A percentile compares a stretch with the other conserved stretches of the same genome.
These are phyloP conservation scores for Apamea anceps DNA, from an alignment of 2,888 invertebrate species.

Conservation along the genomic window DNA sequence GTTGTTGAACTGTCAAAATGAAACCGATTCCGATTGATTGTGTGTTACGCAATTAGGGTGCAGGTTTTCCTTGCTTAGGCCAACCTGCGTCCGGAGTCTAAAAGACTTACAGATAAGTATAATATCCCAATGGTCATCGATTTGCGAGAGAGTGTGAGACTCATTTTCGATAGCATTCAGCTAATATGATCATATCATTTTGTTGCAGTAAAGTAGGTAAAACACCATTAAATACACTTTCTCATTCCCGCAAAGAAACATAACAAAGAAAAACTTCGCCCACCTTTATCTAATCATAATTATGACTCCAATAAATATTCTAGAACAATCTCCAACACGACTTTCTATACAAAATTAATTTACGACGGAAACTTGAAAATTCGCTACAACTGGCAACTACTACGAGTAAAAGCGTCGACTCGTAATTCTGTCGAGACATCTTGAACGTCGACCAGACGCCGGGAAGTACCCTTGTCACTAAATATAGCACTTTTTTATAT, in stretches of 20 bases:
- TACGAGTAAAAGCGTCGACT: constrained; percentile 45
- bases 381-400: constrained; percentile 34
- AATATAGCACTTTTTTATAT: constrained; percentile 46
- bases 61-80: too few relatives aligned
- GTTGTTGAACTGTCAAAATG: too few relatives aligned
- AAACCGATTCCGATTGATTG: too few relatives aligned
- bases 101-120: too few relatives aligned
- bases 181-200: not conserved
- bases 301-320: constrained; percentile 34
- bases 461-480: constrained; percentile 44
- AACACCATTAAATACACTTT: not conserved
- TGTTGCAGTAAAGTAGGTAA: not conserved
- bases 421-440: constrained; percentile 57
- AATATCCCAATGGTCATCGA: too few relatives aligned
- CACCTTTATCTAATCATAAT: not conserved
- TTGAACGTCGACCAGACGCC: constrained; percentile 54
- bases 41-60: too few relatives aligned
- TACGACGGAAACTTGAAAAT: constrained; percentile 45
- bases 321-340: constrained; percentile 7
- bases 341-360: constrained; percentile 44
- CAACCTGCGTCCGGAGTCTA: too few relatives aligned
- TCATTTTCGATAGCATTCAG: not conserved
- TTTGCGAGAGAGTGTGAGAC: too few relatives aligned
- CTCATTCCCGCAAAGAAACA: not conserved
- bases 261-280: not conserved